Percentiles rank a stretch among this genome's conserved stretches.
Conservation (phyloP, 2,888 invertebrate species). For the Agrilus biguttatus region DNA sequence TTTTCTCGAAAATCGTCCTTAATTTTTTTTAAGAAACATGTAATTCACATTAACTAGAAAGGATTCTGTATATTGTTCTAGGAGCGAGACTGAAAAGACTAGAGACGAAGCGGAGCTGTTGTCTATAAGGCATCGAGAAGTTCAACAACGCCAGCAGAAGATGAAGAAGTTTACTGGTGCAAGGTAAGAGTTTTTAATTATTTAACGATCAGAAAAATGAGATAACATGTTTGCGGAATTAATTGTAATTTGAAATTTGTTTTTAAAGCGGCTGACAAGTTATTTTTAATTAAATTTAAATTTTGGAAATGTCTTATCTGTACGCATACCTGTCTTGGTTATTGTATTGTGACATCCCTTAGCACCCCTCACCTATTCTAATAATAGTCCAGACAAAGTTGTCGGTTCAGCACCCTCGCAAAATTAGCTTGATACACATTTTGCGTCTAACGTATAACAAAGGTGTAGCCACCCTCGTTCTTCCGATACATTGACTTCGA, state of each 20-base stretch:
- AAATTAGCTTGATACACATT: no score
- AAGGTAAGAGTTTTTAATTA: constrained; percentile 26
- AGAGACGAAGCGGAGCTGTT: constrained; percentile 72
- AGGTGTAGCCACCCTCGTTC: no score
- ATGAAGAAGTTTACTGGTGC: constrained; percentile 36
- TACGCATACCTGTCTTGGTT: not conserved
- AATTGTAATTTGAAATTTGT: not conserved
- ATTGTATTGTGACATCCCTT: not conserved
- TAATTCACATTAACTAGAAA: not conserved
- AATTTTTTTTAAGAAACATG: no score
- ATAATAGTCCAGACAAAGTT: no score
- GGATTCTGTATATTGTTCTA: not conserved
- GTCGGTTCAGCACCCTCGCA: no score
- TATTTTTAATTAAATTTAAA: no score
- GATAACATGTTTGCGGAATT: no score
- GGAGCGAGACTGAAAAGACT: constrained; percentile 63
- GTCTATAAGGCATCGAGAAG: constrained; percentile 59
- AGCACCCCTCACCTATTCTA: not conserved
- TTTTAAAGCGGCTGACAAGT: not conserved
- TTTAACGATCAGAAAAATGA: not conserved
- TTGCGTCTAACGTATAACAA: no score
- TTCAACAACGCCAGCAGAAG: constrained; percentile 35
- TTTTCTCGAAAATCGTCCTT: no score
- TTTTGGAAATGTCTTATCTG: not conserved
- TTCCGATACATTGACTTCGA: no score